Percentiles rank a stretch among this genome's conserved stretches.
phyloP scores from a whole-genome alignment of 2,888 invertebrate genomes.

The Xylota segnis region DNA sequence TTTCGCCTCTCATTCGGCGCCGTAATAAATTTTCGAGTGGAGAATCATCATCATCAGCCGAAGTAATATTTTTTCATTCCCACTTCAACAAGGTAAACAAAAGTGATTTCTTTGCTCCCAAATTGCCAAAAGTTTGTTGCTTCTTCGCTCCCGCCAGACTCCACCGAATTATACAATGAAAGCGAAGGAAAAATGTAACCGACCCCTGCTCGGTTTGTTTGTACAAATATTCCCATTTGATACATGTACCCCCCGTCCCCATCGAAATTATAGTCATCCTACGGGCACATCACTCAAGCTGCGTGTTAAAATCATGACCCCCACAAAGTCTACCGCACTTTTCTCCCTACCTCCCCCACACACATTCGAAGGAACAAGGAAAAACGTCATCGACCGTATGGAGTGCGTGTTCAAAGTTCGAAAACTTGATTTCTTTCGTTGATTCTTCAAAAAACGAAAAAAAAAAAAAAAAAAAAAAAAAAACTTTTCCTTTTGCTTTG shows the following conservation, averaged over 20 bases:
- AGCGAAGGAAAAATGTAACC: neutral
- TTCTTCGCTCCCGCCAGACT: conserved; percentile 25
- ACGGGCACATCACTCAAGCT: conserved; percentile 62
- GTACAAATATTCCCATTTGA: conserved; percentile 21
- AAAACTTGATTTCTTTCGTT: conserved; percentile 61
- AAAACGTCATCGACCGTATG: conserved; percentile 7
- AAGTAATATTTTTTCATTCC: conserved; percentile 30
- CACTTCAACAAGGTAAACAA: conserved; percentile 39
- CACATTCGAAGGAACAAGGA: neutral
- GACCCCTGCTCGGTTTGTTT: conserved; percentile 20
- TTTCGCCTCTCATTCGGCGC: conserved; percentile 49
- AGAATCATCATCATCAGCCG: conserved; percentile 54
- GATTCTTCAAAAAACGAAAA: conserved; percentile 52
- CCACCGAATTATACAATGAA: conserved; percentile 35
- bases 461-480: conserved; percentile 43
- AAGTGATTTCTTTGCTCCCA: conserved; percentile 56
- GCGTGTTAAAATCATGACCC: conserved; percentile 54
- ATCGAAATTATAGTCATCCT: conserved; percentile 25
- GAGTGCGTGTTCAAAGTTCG: conserved; percentile 65
- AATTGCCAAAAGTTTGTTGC: conserved; percentile 45
- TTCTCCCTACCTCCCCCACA: neutral
- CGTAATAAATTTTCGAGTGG: conserved; percentile 61
- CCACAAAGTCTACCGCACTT: conserved; percentile 11
- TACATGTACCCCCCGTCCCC: conserved; percentile 4
- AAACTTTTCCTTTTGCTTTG: conserved; percentile 6